phyloP scores from a whole-genome alignment of 2,888 invertebrate species.

The Leuctra nigra region DNA sequence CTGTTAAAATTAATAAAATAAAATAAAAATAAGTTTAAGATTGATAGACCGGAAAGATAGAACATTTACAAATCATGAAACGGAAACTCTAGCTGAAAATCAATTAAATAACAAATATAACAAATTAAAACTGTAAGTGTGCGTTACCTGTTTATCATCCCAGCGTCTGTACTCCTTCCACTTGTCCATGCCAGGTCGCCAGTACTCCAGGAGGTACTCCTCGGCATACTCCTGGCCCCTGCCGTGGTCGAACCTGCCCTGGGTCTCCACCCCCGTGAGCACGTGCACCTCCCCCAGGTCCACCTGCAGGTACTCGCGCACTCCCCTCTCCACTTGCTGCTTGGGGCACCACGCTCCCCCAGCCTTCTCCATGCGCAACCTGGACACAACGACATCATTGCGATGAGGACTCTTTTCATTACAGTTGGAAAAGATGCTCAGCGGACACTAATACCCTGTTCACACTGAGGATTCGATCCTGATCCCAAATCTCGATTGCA shows the following conservation, averaged over 20 bases:
- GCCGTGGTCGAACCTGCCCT: slow-evolving; percentile 69
- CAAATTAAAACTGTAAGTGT: no score
- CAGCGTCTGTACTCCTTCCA: slow-evolving; percentile 60
- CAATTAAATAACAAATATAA: no score
- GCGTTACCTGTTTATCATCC: slow-evolving; percentile 58
- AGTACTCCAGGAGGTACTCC: slow-evolving; percentile 62
- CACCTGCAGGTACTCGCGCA: slow-evolving; percentile 60
- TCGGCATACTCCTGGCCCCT: slow-evolving; percentile 68
- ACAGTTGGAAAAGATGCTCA: no score
- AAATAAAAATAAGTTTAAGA: no score
- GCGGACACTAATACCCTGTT: no score
- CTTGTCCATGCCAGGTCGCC: slow-evolving; percentile 51
- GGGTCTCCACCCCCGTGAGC: slow-evolving; percentile 65
- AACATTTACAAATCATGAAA: no score
- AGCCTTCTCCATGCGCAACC: slow-evolving; percentile 58
- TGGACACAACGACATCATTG: slow-evolving; percentile 37
- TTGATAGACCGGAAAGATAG: no score
- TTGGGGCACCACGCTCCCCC: slow-evolving; percentile 77
- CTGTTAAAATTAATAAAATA: no score
- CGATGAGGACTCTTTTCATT: no score
- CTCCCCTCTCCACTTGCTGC: slow-evolving; percentile 54
- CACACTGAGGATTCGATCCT: no score
- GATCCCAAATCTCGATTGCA: no score
- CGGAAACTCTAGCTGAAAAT: no score
- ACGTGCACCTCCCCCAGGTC: slow-evolving; percentile 54